Evolutionary conservation across 2,888 invertebrate species (phyloP).

Genomic region (Mimachlamys varia): DNA sequence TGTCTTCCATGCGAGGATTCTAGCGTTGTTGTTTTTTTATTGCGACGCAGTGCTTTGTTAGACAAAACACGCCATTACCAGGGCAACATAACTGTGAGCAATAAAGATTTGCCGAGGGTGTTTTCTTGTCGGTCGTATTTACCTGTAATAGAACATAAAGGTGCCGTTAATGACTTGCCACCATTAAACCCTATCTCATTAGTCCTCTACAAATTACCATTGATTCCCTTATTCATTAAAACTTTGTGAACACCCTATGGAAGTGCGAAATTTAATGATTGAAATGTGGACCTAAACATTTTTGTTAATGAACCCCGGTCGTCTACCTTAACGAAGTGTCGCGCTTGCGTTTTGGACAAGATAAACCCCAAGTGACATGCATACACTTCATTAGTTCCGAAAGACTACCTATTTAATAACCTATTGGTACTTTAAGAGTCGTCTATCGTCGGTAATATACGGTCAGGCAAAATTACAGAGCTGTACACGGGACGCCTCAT

Average conservation of each 20-base stretch:
- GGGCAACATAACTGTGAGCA: not conserved
- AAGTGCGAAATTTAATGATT: not conserved
- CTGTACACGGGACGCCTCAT: too few species aligned
- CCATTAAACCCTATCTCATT: not conserved
- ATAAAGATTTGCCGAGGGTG: slow-evolving; percentile 11
- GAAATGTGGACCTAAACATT: not conserved
- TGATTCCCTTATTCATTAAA: not conserved
- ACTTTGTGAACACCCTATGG: not conserved
- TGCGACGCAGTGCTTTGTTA: not conserved
- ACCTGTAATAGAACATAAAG: not conserved
- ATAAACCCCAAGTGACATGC: slow-evolving; percentile 9
- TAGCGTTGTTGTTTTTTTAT: not conserved
- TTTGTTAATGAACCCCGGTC: not conserved
- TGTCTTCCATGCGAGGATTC: not conserved
- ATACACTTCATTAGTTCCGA: not conserved
- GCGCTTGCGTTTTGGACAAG: not conserved
- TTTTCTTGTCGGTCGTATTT: not conserved
- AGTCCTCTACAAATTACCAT: slow-evolving; percentile 1
- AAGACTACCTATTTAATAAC: not conserved
- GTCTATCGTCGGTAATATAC: too few species aligned
- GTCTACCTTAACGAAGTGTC: slow-evolving; percentile 1
- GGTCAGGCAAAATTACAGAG: too few species aligned
- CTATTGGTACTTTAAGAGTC: too few species aligned
- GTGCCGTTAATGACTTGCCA: not conserved
- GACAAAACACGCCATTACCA: not conserved